phyloP scores from a whole-genome alignment of 1,140 invertebrate genomes.

The Scylla paramamosain region DNA sequence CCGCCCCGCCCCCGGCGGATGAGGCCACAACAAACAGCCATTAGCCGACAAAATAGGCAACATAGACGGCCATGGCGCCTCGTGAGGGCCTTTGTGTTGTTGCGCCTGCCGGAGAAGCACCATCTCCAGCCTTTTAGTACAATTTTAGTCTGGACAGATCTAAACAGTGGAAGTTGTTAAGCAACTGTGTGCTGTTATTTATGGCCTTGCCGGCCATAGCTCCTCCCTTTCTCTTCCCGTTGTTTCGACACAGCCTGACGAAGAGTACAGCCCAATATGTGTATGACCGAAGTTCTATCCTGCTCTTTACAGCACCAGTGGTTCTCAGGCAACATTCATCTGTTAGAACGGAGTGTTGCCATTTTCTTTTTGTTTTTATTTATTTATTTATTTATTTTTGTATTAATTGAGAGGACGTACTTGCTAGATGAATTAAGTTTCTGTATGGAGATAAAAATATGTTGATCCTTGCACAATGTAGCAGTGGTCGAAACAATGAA shows the following conservation, averaged over 20 bases:
- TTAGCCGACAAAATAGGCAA: conserved; percentile 74
- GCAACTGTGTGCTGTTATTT: conserved; percentile 11
- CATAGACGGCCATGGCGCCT: conserved; percentile 66
- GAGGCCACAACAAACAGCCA: conserved; percentile 75
- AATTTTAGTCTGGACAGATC: conserved; percentile 62
- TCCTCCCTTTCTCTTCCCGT: background rate
- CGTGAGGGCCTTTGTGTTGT: conserved; percentile 67
- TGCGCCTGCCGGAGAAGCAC: conserved; percentile 58
- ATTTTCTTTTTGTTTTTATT: too few species aligned
- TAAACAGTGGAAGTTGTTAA: conserved; percentile 48
- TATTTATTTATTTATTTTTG: too few species aligned
- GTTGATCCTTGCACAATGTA: too few species aligned
- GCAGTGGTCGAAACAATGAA: too few species aligned
- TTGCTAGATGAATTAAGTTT: too few species aligned
- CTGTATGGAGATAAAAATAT: too few species aligned
- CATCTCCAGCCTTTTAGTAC: conserved; percentile 65
- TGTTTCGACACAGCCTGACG: background rate
- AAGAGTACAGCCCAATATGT: too few species aligned
- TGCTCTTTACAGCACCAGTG: too few species aligned
- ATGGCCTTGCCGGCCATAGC: background rate
- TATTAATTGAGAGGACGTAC: too few species aligned
- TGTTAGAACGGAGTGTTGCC: too few species aligned
- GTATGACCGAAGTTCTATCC: too few species aligned
- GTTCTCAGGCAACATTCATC: too few species aligned
- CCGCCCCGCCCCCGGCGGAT: conserved; percentile 63